A percentile compares a stretch with the other conserved stretches of the same genome.
Evolutionary conservation across 2,888 invertebrate genomes (phyloP).

Genomic region (Clanis bilineata): DNA sequence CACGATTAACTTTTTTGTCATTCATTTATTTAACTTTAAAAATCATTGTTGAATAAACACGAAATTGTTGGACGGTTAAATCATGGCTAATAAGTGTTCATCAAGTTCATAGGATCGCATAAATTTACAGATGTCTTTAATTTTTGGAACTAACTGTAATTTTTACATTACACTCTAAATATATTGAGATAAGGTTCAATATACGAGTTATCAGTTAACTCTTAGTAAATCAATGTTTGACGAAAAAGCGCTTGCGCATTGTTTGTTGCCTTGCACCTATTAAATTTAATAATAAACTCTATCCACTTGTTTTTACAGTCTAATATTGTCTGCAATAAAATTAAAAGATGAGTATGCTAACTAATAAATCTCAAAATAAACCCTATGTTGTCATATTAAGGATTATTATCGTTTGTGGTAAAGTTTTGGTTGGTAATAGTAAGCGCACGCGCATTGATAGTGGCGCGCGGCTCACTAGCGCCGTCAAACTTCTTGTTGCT

Average conservation of each 20-base stretch:
- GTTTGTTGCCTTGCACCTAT: too few species aligned
- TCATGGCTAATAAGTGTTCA: conserved; percentile 68
- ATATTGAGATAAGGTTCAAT: not conserved
- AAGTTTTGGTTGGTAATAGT: not conserved
- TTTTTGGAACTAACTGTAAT: not conserved
- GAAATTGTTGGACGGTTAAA: conserved; percentile 43
- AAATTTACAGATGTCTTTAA: conserved; percentile 39
- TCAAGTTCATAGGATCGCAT: conserved; percentile 62
- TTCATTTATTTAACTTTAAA: too few species aligned
- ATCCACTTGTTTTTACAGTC: too few species aligned
- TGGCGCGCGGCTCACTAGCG: conserved; percentile 26
- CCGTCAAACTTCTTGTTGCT: conserved; percentile 27
- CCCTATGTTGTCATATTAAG: not conserved
- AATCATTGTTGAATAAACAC: not conserved
- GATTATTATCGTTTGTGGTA: conserved; percentile 22
- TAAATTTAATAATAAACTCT: too few species aligned
- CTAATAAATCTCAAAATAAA: not conserved
- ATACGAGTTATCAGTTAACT: too few species aligned
- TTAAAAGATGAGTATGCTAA: not conserved
- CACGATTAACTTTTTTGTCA: too few species aligned
- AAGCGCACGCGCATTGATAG: not conserved
- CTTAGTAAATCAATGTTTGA: not conserved
- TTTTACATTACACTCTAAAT: not conserved
- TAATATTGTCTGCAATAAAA: not conserved
- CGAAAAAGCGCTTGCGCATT: not conserved